Evolutionary conservation across 2,797 vertebrate genomes (phyloP).

Genomic region (Darevskia mixta): DNA sequence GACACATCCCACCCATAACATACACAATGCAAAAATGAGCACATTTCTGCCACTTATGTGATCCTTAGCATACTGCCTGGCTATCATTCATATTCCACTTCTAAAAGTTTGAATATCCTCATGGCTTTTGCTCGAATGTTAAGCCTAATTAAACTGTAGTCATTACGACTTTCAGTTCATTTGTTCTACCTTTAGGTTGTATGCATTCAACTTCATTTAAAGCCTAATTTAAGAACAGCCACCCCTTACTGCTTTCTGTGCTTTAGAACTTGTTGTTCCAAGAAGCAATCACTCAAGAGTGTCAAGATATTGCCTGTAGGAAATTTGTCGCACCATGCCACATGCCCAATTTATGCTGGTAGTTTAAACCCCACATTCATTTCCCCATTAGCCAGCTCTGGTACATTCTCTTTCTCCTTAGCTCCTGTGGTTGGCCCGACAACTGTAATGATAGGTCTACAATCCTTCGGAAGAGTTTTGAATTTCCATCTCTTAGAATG

Average conservation of each 20-base stretch:
- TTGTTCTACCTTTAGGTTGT: background rate
- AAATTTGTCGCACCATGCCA: background rate
- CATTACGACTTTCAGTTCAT: background rate
- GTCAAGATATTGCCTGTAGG: background rate
- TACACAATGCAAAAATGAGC: background rate
- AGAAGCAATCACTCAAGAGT: background rate
- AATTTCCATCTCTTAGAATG: background rate
- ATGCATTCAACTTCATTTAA: conserved; percentile 10
- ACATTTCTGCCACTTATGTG: background rate
- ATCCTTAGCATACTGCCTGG: background rate
- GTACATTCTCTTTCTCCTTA: background rate
- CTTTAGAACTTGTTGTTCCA: background rate
- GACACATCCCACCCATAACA: background rate
- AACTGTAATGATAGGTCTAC: background rate
- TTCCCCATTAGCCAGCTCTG: background rate
- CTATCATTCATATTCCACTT: background rate
- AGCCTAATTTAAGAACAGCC: background rate
- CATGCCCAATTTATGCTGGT: conserved; percentile 4
- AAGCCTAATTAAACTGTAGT: background rate
- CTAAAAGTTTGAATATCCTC: background rate
- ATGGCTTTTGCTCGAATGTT: background rate
- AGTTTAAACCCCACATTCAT: background rate
- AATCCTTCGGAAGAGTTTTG: conserved; percentile 1
- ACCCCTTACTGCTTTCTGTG: conserved; percentile 2
- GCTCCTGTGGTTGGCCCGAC: background rate